phyloP scores from a whole-genome alignment of 2,797 vertebrate genomes.

The Halcyon badia region DNA sequence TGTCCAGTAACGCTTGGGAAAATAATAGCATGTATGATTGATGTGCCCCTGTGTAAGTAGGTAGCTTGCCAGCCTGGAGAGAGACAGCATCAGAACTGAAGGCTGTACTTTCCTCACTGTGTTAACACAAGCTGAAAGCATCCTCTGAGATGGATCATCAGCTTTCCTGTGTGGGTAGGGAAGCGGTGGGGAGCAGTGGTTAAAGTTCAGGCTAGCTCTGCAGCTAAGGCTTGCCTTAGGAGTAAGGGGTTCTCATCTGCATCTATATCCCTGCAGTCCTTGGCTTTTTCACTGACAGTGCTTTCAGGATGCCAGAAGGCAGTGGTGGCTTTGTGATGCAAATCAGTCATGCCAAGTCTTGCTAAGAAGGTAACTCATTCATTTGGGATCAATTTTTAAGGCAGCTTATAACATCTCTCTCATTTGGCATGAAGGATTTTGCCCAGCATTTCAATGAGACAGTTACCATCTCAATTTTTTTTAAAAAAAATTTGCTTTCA shows the following conservation, averaged over 20 bases:
- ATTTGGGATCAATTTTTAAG: conserved; percentile 6
- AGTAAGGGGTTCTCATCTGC: not conserved
- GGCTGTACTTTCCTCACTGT: not conserved
- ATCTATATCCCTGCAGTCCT: not conserved
- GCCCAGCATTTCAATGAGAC: not conserved
- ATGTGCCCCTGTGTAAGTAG: not conserved
- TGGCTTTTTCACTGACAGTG: not conserved
- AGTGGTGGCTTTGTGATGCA: conserved; percentile 15
- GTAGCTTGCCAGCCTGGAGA: not conserved
- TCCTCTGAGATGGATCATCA: not conserved
- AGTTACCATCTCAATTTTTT: not conserved
- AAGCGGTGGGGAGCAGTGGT: not conserved
- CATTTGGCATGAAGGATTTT: not conserved
- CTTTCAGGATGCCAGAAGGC: not conserved
- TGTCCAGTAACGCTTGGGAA: not conserved
- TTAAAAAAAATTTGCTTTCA: not conserved
- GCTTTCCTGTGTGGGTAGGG: not conserved
- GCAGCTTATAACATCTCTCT: not conserved
- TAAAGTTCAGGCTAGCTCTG: not conserved
- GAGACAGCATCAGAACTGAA: not conserved
- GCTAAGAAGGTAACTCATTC: not conserved
- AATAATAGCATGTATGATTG: accelerated
- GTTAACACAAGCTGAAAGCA: not conserved
- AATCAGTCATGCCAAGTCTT: conserved; percentile 5
- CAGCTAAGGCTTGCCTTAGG: not conserved